A percentile compares a stretch with the other conserved stretches of the same genome.
phyloP scores from a whole-genome alignment of 1,140 invertebrate genomes.

The Drosophila parabipectinata region DNA sequence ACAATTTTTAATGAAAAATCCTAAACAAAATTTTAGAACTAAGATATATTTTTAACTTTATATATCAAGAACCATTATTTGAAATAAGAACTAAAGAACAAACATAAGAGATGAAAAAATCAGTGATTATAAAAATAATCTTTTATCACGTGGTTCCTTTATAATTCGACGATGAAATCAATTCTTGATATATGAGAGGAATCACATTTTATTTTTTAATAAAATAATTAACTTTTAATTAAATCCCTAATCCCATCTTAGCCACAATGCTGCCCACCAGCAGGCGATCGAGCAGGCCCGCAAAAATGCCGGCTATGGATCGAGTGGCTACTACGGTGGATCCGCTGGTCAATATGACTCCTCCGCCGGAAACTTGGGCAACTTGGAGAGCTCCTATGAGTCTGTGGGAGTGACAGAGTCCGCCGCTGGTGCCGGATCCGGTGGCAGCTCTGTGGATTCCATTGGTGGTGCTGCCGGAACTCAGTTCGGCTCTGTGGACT shows the following conservation, averaged over 20 bases:
- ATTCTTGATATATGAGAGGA: too few relatives aligned
- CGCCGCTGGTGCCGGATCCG: conserved; percentile 13
- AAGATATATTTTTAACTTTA: not conserved
- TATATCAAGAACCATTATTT: conserved; percentile 3
- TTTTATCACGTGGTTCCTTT: too few relatives aligned
- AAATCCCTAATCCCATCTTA: conserved; percentile 4
- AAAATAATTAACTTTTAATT: not conserved
- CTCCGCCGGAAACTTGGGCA: conserved; percentile 39
- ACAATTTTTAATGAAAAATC: conserved; percentile 17
- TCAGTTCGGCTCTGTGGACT: conserved; percentile 4
- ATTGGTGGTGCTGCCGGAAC: conserved; percentile 13
- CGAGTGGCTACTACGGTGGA: conserved; percentile 19
- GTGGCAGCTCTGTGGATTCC: conserved; percentile 13
- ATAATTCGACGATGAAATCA: too few relatives aligned
- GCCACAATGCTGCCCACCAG: conserved; percentile 69
- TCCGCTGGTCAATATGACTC: conserved; percentile 14
- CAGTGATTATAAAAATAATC: too few relatives aligned
- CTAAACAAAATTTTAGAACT: not conserved
- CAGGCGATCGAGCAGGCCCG: conserved; percentile 71
- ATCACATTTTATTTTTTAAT: not conserved
- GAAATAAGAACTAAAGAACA: not conserved
- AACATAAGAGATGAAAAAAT: too few relatives aligned
- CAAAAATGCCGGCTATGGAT: conserved; percentile 35
- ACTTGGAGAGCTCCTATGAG: conserved; percentile 69
- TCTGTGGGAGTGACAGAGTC: conserved; percentile 62